phyloP scores from a whole-genome alignment of 2,113 vertebrate species.

The Anas platyrhynchos region DNA sequence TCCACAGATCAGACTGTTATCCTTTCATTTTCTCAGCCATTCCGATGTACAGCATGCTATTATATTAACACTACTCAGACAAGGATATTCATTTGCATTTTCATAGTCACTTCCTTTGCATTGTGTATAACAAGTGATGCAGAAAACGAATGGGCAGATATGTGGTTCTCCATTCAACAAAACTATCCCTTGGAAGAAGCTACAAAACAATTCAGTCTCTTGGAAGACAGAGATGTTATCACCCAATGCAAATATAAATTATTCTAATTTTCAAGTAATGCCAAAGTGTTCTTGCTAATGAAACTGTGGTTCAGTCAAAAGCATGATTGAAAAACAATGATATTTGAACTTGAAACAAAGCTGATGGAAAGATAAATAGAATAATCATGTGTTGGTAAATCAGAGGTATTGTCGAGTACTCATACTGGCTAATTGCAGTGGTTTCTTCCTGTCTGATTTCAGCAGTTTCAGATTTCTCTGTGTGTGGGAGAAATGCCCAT shows the following conservation, averaged over 20 bases:
- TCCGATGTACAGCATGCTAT: neutral
- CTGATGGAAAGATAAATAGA: neutral
- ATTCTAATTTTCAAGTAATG: neutral
- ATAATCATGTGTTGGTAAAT: constrained; percentile 6
- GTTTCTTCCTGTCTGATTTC: neutral
- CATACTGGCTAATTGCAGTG: neutral
- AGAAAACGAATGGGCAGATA: constrained; percentile 34
- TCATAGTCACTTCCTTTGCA: constrained; percentile 41
- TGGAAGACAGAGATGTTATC: neutral
- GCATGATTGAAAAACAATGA: constrained; percentile 17
- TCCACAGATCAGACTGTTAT: neutral
- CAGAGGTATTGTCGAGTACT: constrained; percentile 1
- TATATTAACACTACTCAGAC: neutral
- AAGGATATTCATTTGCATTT: constrained; percentile 31
- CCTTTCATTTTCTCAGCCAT: neutral
- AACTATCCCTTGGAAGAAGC: constrained; percentile 1
- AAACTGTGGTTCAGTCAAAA: constrained; percentile 26
- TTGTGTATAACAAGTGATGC: constrained; percentile 20
- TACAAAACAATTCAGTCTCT: neutral
- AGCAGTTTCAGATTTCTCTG: neutral
- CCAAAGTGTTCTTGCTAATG: neutral
- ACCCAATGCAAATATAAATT: constrained; percentile 5
- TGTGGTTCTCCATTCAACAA: neutral
- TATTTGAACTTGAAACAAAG: constrained; percentile 37
- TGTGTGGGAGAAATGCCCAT: neutral